These are phyloP conservation scores for Ennomos erosarius DNA, from an alignment of 2,888 invertebrate species.

Conservation along the genomic window DNA sequence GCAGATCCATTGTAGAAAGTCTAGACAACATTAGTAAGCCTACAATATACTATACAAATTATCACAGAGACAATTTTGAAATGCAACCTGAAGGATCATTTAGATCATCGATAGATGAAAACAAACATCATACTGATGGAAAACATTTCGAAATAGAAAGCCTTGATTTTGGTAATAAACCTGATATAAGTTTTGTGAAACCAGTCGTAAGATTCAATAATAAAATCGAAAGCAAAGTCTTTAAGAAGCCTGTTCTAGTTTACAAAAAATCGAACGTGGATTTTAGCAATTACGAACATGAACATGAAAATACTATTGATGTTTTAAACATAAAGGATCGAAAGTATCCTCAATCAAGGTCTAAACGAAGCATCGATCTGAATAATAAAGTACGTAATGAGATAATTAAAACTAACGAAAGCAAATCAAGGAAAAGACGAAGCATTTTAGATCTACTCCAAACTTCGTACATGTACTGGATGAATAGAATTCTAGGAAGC, in stretches of 20 bases:
- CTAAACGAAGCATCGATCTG: constrained; percentile 7
- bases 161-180: constrained; percentile 12
- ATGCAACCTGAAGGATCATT: background rate
- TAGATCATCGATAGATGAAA: background rate
- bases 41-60: constrained; percentile 18
- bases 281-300: constrained; percentile 24
- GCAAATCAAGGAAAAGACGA: constrained; percentile 61
- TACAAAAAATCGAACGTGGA: constrained; percentile 39
- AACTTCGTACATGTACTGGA: constrained; percentile 70
- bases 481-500: constrained; percentile 60
- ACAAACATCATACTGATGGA: background rate
- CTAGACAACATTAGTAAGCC: constrained; percentile 48
- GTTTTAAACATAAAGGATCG: background rate
- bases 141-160: background rate
- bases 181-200: constrained; percentile 34
- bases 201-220: constrained; percentile 48
- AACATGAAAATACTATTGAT: constrained; percentile 5
- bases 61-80: constrained; percentile 14
- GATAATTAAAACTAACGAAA: constrained; percentile 18
- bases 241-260: constrained; percentile 33
- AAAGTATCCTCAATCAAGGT: background rate
- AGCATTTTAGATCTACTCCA: constrained; percentile 68
- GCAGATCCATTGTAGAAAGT: constrained; percentile 64
- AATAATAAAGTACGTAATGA: background rate
- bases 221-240: constrained; percentile 31